Evolutionary conservation across 2,888 invertebrate genomes (phyloP).

Genomic region (Eubasilissa splendida): DNA sequence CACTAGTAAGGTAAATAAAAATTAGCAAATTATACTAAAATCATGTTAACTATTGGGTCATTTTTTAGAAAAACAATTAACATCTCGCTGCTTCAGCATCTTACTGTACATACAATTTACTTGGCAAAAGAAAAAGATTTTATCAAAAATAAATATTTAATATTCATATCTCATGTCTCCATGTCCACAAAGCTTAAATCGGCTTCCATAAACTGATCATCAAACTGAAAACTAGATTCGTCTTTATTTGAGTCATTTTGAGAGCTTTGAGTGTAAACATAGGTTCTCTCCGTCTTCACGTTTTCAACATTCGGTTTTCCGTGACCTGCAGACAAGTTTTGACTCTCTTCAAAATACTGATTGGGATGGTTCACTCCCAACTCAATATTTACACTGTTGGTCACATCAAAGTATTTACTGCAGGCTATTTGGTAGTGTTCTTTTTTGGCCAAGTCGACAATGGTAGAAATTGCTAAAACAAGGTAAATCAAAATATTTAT

Average conservation of each 20-base stretch:
- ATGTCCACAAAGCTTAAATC: slow-evolving; percentile 38
- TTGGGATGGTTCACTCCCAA: slow-evolving; percentile 91
- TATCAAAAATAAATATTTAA: too few relatives aligned
- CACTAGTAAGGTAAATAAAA: too few relatives aligned
- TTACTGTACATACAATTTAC: too few relatives aligned
- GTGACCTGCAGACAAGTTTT: slow-evolving; percentile 69
- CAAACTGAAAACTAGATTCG: slow-evolving; percentile 9
- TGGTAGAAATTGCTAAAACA: slow-evolving; percentile 78
- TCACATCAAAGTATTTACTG: slow-evolving; percentile 86
- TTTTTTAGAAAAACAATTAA: too few relatives aligned
- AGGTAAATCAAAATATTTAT: slow-evolving; percentile 48
- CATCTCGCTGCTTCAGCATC: too few relatives aligned
- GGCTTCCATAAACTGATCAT: slow-evolving; percentile 38
- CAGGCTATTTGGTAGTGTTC: slow-evolving; percentile 93
- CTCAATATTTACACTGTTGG: slow-evolving; percentile 77
- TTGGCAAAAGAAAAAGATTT: too few relatives aligned
- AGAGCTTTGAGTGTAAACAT: slow-evolving; percentile 36
- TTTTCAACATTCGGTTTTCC: slow-evolving; percentile 62
- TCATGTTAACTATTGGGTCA: too few relatives aligned
- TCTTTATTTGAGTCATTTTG: slow-evolving; percentile 36
- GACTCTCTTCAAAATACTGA: slow-evolving; percentile 90
- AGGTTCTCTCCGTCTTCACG: slow-evolving; percentile 45
- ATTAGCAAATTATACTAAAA: too few relatives aligned
- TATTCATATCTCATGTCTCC: background rate
- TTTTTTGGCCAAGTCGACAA: slow-evolving; percentile 80